Evolutionary conservation across 1,140 invertebrate species (phyloP).

Genomic region (Neelides sp.): DNA sequence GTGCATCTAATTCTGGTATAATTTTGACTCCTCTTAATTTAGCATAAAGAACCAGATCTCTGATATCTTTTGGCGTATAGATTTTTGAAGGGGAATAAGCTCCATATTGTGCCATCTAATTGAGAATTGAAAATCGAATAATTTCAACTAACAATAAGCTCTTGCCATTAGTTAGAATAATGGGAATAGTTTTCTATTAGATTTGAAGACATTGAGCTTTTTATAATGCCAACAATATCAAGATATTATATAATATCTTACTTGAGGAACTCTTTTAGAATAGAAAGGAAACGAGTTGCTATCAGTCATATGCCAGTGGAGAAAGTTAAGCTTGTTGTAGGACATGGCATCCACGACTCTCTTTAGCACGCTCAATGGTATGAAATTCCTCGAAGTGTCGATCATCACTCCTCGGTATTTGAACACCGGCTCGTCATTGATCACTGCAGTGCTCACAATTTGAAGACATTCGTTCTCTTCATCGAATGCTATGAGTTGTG

Average conservation of each 20-base stretch:
- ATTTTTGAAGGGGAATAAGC: constrained; percentile 33
- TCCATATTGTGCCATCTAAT: constrained; percentile 35
- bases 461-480: constrained; percentile 33
- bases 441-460: constrained; percentile 46
- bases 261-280: constrained; percentile 32
- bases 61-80: constrained; percentile 33
- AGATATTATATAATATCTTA: constrained; percentile 30
- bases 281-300: constrained; percentile 35
- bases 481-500: constrained; percentile 49
- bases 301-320: constrained; percentile 35
- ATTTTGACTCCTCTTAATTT: constrained; percentile 34
- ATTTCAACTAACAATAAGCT: no score
- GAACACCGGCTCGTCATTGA: constrained; percentile 57
- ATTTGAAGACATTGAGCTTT: not conserved
- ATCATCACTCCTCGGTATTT: constrained; percentile 61
- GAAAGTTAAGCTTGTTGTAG: constrained; percentile 34
- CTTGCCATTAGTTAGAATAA: no score
- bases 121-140: no score
- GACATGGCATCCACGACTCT: constrained; percentile 34
- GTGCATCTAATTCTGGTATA: constrained; percentile 36
- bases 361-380: constrained; percentile 29
- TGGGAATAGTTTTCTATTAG: no score
- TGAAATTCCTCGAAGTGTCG: constrained; percentile 32
- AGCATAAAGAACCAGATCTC: constrained; percentile 33
- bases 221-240: not conserved